Base-by-base conservation (phyloP, 2,888 invertebrate genomes). In the Nomada ruficornis region DNA sequence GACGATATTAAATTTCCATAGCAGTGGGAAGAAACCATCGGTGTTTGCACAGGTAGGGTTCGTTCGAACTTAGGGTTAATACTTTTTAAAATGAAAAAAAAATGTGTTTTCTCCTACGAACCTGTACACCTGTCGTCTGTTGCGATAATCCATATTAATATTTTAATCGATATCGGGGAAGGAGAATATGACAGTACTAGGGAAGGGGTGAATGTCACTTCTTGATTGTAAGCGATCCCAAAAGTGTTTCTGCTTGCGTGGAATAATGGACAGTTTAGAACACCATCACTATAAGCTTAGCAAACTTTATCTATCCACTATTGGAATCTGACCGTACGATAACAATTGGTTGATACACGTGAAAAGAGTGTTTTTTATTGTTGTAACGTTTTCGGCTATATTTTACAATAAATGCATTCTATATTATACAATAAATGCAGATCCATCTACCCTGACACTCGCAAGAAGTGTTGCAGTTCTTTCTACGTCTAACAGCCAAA, bases 251-350 rank as follows among this genome's bases (percentile, higher is more conserved):
- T n/a, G 3, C 72, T 23, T 36, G 13, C 52, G 47, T 0, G 1
- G 18, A 18, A 20, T 9, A 7, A 81, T 78, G 78, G 50, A 78
- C 20, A 23, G 47, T 29, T n/a, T 63, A 2, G 1, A 15, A 2
- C 54, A 71, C 11, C 20, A 9, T 18, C 29, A 57, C 2, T 77
- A 65, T 13, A 69, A 2, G 11, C n/a, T 73, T 0, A 59, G 2
- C n/a, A 57, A 36, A 18, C 5, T 52, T 20, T 42, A 80, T 0
- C n/a, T 82, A 15, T 73, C 65, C 50, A 0, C 11, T 1, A 2
- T 65, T 15, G 76, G 73, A 3, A 55, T 77, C 0, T 70, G 65
- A 70, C 29, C 65, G n/a, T 73, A 69, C 42, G 67, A 76, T 15
- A 18, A 23, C 1, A 26, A 54, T 1, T 59, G 23, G 9, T 9